Percentiles rank a stretch among this genome's conserved stretches.
Evolutionary conservation across 1,140 invertebrate genomes (phyloP).

Genomic region (Dendrolimus kikuchii): DNA sequence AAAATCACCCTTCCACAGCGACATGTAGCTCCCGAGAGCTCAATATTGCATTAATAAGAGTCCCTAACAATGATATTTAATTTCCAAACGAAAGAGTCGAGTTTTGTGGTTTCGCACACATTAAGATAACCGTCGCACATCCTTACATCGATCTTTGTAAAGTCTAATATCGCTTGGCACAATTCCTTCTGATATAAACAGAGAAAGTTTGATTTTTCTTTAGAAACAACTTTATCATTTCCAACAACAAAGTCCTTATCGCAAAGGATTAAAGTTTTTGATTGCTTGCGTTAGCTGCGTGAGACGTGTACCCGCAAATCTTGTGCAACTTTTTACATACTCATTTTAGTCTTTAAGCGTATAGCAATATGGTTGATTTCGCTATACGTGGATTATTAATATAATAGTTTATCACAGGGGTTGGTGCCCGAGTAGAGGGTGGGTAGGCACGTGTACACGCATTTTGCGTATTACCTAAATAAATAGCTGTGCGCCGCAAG

Average conservation of each 20-base stretch:
- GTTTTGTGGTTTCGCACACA: slow-evolving; percentile 13
- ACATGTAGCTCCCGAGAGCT: slow-evolving; percentile 29
- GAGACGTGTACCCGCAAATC: no score
- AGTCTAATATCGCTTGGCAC: slow-evolving; percentile 21
- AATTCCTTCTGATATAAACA: no score
- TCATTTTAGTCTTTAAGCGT: no score
- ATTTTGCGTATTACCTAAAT: slow-evolving; percentile 68
- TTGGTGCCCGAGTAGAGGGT: slow-evolving; percentile 35
- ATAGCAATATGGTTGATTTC: no score
- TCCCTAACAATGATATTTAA: slow-evolving; percentile 67
- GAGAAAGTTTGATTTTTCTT: no score
- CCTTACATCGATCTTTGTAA: slow-evolving; percentile 18
- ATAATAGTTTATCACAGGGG: slow-evolving; percentile 32
- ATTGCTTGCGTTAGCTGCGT: no score
- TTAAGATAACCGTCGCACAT: slow-evolving; percentile 1
- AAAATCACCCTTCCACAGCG: slow-evolving; percentile 37
- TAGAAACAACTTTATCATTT: no score
- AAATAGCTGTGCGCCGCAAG: slow-evolving; percentile 37
- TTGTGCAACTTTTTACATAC: no score
- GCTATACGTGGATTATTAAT: slow-evolving; percentile 16
- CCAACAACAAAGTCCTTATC: no score
- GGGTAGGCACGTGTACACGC: slow-evolving; percentile 50
- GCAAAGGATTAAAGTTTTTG: no score
- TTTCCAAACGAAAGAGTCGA: slow-evolving; percentile 61
- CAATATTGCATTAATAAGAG: slow-evolving; percentile 69